A percentile compares a stretch with the other conserved stretches of the same genome.
These are phyloP conservation scores for Osmoderma eremita DNA, from an alignment of 2,888 invertebrate genomes.

Conservation along the genomic window DNA sequence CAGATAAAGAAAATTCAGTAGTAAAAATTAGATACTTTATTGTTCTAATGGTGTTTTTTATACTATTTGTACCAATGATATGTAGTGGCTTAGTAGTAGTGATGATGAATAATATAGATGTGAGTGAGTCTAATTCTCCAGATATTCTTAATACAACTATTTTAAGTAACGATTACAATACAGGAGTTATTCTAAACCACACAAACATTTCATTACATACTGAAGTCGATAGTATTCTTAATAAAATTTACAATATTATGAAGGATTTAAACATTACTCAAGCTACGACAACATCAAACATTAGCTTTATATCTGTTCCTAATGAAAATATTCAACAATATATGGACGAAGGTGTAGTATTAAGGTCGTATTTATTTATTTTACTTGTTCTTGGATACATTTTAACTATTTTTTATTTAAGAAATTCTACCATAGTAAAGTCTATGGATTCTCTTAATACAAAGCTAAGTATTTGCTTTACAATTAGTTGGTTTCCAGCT, in stretches of 20 bases:
- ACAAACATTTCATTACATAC: conserved; percentile 46
- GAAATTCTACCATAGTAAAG: conserved; percentile 45
- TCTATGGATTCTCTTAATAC: not conserved
- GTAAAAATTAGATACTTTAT: conserved; percentile 1
- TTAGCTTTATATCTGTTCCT: conserved; percentile 41
- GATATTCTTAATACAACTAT: conserved; percentile 41
- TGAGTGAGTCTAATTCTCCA: conserved; percentile 36
- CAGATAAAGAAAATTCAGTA: too few species aligned
- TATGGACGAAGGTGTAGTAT: conserved; percentile 41
- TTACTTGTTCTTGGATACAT: conserved; percentile 55
- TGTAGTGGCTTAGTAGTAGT: conserved; percentile 37
- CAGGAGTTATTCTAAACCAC: conserved; percentile 53
- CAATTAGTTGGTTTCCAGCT: conserved; percentile 58
- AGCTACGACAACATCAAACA: conserved; percentile 47
- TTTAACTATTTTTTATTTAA: conserved; percentile 54
- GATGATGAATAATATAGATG: conserved; percentile 9
- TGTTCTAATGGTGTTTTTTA: conserved; percentile 39
- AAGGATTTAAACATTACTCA: conserved; percentile 24
- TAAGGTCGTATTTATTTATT: conserved; percentile 56
- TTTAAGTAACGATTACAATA: conserved; percentile 14
- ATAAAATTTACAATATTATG: conserved; percentile 56
- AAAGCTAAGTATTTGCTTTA: conserved; percentile 45
- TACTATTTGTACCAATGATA: conserved; percentile 52
- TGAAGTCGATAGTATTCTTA: conserved; percentile 55
- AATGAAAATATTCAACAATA: conserved; percentile 35